Evolutionary conservation across 2,888 invertebrate genomes (phyloP), one percentile per base, ranked within the genome.

Genomic region (Microdon myrmicae): DNA sequence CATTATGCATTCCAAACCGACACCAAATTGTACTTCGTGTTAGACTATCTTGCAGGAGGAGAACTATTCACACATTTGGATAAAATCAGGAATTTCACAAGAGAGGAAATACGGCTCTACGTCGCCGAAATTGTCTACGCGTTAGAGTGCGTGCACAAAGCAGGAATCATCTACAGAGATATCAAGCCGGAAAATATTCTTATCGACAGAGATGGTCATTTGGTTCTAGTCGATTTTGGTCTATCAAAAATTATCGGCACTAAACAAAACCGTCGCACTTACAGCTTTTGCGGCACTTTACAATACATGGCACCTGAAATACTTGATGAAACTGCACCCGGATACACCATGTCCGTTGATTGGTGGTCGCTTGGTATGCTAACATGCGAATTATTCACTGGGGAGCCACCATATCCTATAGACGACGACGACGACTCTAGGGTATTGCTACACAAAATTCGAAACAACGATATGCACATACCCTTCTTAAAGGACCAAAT

Each of bases 1-100:
- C 95, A 96, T 82, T 98, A 98, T 81, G 97, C 97, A 76, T 98
- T 98, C 85, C 97, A 98, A 82, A 96, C 96, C 7, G 94, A 96
- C 74, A 90, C 95, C 44, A 96, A 96, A 82, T 85, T 98, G 69
- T 96, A 97, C 82, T 88, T 98, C 70, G 94, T 97, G 71, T 86
- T 97, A 76, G 97, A 98, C 85, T 98, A 96, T 82, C 94, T 97
- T 48, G 92, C 92, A 72, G 97, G 97, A 39, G 98, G 98, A 0
- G 97, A 98, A 79, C 83, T 98, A 67, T 98, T 98, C 82, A 96
- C 96, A 2, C 97, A 97, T 82, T 83, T 98, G 55, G 96, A 94
- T 84, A 91, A 94, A 81, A 85, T 92, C 71, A 96, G 96, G 76
- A 89, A 90, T 74, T 97, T 98, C 82, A 87, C 88, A 45, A 94